Base-by-base conservation (phyloP, 2,113 vertebrate genomes). In the Pardalotus punctatus region DNA sequence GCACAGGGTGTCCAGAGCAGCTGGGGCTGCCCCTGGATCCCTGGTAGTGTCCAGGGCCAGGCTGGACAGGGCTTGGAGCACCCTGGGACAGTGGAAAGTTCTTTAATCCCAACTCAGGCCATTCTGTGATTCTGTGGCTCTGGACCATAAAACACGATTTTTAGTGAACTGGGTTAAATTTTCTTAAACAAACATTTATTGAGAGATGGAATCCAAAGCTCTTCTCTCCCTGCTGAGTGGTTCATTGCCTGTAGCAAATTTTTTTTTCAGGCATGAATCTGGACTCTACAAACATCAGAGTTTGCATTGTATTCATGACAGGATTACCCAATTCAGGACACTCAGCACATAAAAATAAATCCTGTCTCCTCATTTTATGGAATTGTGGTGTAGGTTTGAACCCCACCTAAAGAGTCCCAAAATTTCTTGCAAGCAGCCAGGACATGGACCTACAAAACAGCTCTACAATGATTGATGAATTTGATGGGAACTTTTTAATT, bases 101-200 rank as follows among this genome's bases (percentile, higher is more conserved):
- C 24, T 31, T 61, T 40, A 40, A 61, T 61, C 29, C 86, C 9
- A 53, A 3, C 38, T 24, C 38, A 54, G 21, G 14, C 70, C 47
- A 67, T 40, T 53, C 70, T 40, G 16, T 58, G 60, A 66, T 28
- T 64, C 28, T 38, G 1, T n/a, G 25, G n/a, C 20, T 62, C 0
- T 2, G 18, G 11, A 60, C 5, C 24, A 10, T 50, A 51, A 90
- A 85, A 76, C 11, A 4, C 20, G 29, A 48, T 28, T 92, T 93
- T 82, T 82, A 86, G 22, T 31, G 36, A 82, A 54, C 16, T 56
- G 38, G 14, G 24, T 92, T 80, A 43, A 67, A 80, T 88, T 88
- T 86, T 62, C 88, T 88, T 76, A 23, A 50, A 35, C 33, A 93
- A 94, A 92, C 81, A 72, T 66, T 82, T 43, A 56, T n/a, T 21